Conservation (phyloP, 92 coral and sea anemone species). For the Pocillopora grandis region DNA sequence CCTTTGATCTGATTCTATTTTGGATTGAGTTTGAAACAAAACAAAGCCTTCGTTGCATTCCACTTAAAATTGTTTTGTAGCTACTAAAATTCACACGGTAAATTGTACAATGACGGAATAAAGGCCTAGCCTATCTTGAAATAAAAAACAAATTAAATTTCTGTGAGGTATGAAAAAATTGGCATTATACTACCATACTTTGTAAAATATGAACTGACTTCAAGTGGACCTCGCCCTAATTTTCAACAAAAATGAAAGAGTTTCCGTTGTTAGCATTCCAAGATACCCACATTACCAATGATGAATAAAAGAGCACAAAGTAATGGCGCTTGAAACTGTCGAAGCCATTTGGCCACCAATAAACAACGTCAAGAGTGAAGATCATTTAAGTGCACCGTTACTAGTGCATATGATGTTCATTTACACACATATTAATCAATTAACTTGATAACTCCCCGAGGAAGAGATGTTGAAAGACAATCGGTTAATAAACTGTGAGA, state of each 20-base stretch:
- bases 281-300: neutral
- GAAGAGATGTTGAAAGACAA: constrained; percentile 27
- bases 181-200: neutral
- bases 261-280: constrained; percentile 35
- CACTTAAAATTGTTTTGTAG: neutral
- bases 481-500: constrained; percentile 14
- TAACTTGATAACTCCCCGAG: constrained; percentile 37
- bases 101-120: neutral
- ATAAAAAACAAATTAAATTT: neutral
- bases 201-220: constrained; percentile 5
- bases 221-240: constrained; percentile 49
- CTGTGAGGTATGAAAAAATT: constrained; percentile 4
- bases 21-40: constrained; percentile 8
- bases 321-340: constrained; percentile 5
- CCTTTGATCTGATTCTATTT: constrained; percentile 34
- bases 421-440: constrained; percentile 37
- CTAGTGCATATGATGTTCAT: constrained; percentile 23
- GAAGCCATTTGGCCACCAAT: constrained; percentile 24
- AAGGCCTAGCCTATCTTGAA: neutral
- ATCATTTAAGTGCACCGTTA: constrained; percentile 29
- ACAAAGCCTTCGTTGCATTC: constrained; percentile 14
- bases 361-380: constrained; percentile 7
- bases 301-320: neutral
- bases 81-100: neutral
- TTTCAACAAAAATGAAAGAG: constrained; percentile 43